Evolutionary conservation across 2,113 vertebrate genomes (phyloP), one percentile per base, ranked within the genome.

Genomic region (Xiphias gladius): DNA sequence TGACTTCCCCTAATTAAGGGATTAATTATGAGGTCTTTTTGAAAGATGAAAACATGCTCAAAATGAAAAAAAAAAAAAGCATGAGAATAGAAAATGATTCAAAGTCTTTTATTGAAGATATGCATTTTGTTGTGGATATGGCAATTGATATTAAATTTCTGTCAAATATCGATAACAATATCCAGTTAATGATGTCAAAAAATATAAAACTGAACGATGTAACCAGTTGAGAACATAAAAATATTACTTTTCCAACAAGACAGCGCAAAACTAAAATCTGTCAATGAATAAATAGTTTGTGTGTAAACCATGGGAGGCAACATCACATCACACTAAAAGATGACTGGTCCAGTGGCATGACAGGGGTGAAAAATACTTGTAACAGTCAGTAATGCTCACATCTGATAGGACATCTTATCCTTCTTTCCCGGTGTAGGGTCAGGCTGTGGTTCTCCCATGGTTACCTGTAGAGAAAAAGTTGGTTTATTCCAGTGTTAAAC

Each of bases 41-140:
- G 80, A 78, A 83, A n/a, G 73, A 82, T 86, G 83, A 86, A 88
- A 81, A 62, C 75, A 66, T 80, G 79, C 59, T 26, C 24, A 26
- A 61, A 79, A 88, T 48, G 46, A 35, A 19, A 28, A 59, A 77
- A 74, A 67, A 83, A 78, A 73, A 79, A 41, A 67, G 17, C n/a
- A 82, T 66, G 35, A 82, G 76, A 84, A 86, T 19, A 74, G 39
- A 86, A 84, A 86, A 79, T 58, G 12, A 89, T 57, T 73, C 14
- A 86, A 91, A 85, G 55, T 63, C 2, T 88, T 94, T 94, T 90
- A 93, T 92, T 69, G 89, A 80, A 93, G 74, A 28, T 35, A 70
- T 24, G 14, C 32, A 32, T 43, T 75, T 66, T 52, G 11, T 30
- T 41, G 63, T n/a, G 12, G 10, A 65, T 14, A 37, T 76, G 55